Evolutionary conservation across 1,140 invertebrate species (phyloP).

Genomic region (Ceratoteleas bidentatus): DNA sequence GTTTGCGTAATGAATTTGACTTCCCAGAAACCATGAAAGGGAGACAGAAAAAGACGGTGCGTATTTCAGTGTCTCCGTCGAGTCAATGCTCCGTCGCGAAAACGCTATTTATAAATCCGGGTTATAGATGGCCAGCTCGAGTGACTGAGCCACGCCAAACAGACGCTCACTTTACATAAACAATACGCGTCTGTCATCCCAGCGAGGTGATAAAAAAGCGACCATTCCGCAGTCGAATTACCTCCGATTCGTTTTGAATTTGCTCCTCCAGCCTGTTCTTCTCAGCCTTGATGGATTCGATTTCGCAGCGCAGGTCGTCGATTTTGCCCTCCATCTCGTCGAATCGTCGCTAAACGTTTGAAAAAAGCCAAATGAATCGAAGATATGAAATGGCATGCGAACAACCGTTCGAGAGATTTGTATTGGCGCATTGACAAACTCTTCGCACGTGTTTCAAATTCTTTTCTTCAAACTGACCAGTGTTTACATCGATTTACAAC

Average conservation of each 20-base stretch:
- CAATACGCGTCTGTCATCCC: neutral
- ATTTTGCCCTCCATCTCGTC: constrained; percentile 80
- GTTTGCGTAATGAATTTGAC: constrained; percentile 3
- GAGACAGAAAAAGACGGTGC: constrained; percentile 16
- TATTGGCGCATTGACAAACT: neutral
- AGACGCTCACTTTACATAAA: neutral
- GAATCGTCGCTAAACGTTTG: constrained; percentile 77
- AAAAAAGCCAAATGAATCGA: constrained; percentile 73
- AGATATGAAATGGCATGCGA: neutral
- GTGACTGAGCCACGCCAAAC: neutral
- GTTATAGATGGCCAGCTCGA: neutral
- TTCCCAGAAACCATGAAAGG: constrained; percentile 17
- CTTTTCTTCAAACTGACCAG: too few relatives aligned
- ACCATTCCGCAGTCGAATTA: constrained; percentile 43
- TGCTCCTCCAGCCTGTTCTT: constrained; percentile 75
- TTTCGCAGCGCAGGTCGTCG: constrained; percentile 76
- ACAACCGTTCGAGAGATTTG: neutral
- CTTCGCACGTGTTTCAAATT: too few relatives aligned
- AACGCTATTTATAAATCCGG: constrained; percentile 49
- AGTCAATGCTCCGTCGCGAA: constrained; percentile 45
- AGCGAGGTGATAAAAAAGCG: neutral
- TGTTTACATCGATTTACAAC: too few relatives aligned
- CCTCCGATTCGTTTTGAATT: constrained; percentile 76
- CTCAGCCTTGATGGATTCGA: constrained; percentile 76
- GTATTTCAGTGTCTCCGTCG: too few relatives aligned